Evolutionary conservation across 1,140 invertebrate genomes (phyloP), one percentile per base, ranked within the genome.

Genomic region (Zophobas morio): DNA sequence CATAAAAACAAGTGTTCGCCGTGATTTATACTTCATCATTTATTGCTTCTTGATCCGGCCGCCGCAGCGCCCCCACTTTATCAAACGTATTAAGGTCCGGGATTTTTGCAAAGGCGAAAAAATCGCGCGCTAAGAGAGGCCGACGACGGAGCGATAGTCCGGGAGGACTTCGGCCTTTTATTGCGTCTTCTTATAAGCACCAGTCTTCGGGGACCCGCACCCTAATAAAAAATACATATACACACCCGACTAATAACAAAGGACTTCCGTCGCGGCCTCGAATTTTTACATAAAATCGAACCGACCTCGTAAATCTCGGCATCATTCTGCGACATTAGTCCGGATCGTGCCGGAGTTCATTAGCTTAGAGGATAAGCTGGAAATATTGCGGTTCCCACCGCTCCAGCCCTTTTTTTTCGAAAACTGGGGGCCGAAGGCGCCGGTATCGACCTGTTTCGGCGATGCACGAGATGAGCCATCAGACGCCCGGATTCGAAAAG

Each of bases 1-100:
- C 37, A 74, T 57, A 74, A 74, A 74, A 56, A 74, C 72, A 74
- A 74, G 72, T 74, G 72, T 74, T 60, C 72, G n/a, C 37, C 54
- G 51, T 74, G 51, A 74, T 74, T 74, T 74, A 57, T 74, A 46
- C 72, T 37, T 54, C 71, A 73, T 73, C 72, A 74, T 74, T 74
- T 74, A 74, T 74, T 74, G 53, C 53, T 60, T 74, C 46, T 74
- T 74, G 72, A 74, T 74, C 72, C 72, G 40, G 47, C 60, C 37
- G 35, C 35, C n/a, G 39, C 60, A 40, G 37, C 37, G 60, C 5
- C 37, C 60, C 39, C 33, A 42, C 60, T 66, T 66, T 66, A 66
- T 66, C 60, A 42, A 66, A 66, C 60, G 60, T 66, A 40, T 66
- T 66, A 66, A 66, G 60, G 39, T 63, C 20, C 20, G 20, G 39